These are phyloP conservation scores for Aphelinus atriplicis DNA, from an alignment of 1,140 invertebrate species.

Conservation along the genomic window DNA sequence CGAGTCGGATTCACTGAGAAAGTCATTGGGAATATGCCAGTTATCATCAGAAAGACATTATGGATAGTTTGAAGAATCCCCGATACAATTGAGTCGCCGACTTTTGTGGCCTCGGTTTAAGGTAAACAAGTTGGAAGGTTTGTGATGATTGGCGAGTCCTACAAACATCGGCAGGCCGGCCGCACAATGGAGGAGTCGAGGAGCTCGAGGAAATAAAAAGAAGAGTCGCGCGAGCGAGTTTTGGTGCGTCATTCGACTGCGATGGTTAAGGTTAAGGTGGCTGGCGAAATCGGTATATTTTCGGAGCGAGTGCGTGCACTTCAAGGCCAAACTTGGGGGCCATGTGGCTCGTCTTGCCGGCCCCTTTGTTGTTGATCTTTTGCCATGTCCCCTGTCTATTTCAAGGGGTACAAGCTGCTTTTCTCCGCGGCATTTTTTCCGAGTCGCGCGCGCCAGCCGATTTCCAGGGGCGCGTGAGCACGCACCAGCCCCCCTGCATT, in stretches of 20 bases:
- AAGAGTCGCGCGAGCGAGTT: too few relatives aligned
- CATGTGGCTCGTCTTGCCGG: conserved; percentile 16
- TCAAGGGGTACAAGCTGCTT: conserved; percentile 12
- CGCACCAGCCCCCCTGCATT: not conserved
- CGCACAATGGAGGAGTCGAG: too few relatives aligned
- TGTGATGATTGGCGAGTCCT: too few relatives aligned
- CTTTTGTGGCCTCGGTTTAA: too few relatives aligned
- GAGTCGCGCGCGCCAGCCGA: not conserved
- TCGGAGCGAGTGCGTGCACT: not conserved
- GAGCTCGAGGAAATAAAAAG: too few relatives aligned
- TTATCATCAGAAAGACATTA: too few relatives aligned
- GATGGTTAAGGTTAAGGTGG: conserved; percentile 32
- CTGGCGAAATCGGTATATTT: conserved; percentile 26
- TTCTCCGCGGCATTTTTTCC: not conserved
- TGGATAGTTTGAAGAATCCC: too few relatives aligned
- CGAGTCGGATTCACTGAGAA: too few relatives aligned
- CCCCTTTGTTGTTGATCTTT: conserved; percentile 30
- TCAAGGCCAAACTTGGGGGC: conserved; percentile 15
- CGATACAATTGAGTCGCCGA: too few relatives aligned
- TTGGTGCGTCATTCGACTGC: conserved; percentile 11
- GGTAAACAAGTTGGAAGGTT: too few relatives aligned
- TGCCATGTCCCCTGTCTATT: conserved; percentile 28
- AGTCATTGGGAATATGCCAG: too few relatives aligned
- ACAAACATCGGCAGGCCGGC: too few relatives aligned
- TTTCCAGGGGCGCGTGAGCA: conserved; percentile 4